Base-by-base conservation (phyloP, 2,797 vertebrate species). In the Crypturellus tataupa region DNA sequence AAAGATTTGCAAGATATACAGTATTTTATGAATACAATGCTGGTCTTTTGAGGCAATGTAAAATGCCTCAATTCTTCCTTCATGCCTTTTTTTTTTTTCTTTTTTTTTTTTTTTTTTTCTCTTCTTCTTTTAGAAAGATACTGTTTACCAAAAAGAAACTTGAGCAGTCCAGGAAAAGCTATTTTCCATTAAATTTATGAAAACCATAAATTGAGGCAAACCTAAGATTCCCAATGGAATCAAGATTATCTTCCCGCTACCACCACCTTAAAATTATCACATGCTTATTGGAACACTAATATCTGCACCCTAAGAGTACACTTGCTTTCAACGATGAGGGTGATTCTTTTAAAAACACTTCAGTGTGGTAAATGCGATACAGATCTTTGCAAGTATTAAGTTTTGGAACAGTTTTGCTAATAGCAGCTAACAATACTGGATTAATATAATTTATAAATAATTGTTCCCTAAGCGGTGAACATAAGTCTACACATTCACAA, bases 151-250 rank as follows among this genome's bases (percentile, higher is more conserved):
- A 98, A 98, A 98, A 97, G 97, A 97, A 98, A 98, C 97, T 94
- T 97, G 97, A 98, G 97, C 97, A 98, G 95, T 98, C 94, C 97
- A 98, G 98, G 98, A 98, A 98, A 98, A 98, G 96, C 97, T 97
- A 98, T 98, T 98, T 98, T 97, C 97, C 98, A 98, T 97, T 98
- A 98, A 96, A 98, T 98, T 98, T 98, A 98, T 98, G 98, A 98
- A 98, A 98, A 98, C 97, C 97, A 98, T 97, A 97, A 98, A 97
- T 96, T 97, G 97, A 97, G 97, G 96, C 97, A 97, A 98, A 98
- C 97, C 97, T 97, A 98, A 98, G 98, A 98, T 98, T 98, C 97
- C 97, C 97, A 98, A 98, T 96, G 98, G 98, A 98, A 98, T 98
- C 98, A 98, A 98, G 98, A 98, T 98, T 97, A 98, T 98, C 98